Conservation (phyloP, 2,113 vertebrate genomes). For the Muscicapa adusta region DNA sequence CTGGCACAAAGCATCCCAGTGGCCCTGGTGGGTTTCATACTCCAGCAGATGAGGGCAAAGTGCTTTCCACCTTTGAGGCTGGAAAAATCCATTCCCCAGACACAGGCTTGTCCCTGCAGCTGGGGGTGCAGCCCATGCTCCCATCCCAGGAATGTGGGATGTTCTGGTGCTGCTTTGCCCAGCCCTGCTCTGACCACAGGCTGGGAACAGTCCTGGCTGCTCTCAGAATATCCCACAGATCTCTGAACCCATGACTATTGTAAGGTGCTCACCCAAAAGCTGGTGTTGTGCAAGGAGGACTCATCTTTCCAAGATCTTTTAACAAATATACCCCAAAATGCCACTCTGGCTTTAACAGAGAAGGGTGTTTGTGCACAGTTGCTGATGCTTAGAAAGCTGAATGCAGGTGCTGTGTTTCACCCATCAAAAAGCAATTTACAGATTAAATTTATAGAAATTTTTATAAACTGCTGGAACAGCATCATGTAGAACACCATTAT, state of each 20-base stretch:
- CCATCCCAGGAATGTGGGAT: neutral
- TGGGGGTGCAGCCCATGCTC: rapidly evolving
- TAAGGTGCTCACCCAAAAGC: neutral
- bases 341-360: neutral
- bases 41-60: neutral
- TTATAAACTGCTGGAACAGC: neutral
- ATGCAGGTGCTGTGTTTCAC: neutral
- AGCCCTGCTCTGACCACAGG: neutral
- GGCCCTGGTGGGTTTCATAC: neutral
- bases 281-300: neutral
- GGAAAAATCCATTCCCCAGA: neutral
- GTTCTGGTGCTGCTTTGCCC: neutral
- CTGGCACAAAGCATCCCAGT: neutral
- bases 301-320: neutral
- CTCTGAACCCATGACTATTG: neutral
- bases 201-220: neutral
- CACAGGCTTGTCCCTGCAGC: neutral
- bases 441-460: neutral
- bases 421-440: neutral
- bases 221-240: neutral
- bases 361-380: neutral
- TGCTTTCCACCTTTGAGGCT: neutral
- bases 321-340: neutral
- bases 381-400: neutral
- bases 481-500: neutral